Evolutionary conservation across 2,113 vertebrate genomes (phyloP), one percentile per base, ranked within the genome.

Genomic region (Nematolebias whitei): DNA sequence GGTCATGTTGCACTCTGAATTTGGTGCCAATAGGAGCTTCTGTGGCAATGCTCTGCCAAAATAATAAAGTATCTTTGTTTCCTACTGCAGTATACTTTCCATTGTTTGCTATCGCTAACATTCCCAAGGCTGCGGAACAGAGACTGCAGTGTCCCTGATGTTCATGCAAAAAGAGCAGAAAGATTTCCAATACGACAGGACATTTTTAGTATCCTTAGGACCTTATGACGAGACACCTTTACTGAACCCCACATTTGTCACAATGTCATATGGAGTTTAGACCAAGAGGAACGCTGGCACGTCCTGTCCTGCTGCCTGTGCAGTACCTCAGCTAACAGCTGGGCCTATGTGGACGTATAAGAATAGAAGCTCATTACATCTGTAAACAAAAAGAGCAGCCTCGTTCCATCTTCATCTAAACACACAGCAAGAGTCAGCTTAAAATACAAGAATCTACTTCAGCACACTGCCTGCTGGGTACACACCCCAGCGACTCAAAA

Each of bases 331-430:
- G 29, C 29, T 48, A 48, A 14, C 24, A 70, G 68, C 78, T 64
- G 47, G 43, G 71, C 35, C 41, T 20, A 45, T 76, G 72, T 23
- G 26, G 60, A 52, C 56, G 39, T 60, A 83, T 79, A 84, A 77
- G 74, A 90, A 87, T 80, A 89, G 80, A 89, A 86, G 56, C 63
- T 66, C 74, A 83, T 87, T 86, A 86, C 13, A 20, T 51, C 57
- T 84, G 78, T 83, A 86, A 91, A 84, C 76, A 83, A 76, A 74
- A 57, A 75, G 63, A 88, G 80, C 80, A 81, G 76, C 68, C 56
- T 73, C 79, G 24, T 78, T 91, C 79, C 73, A 87, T 90, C 89
- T 88, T 90, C 85, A 90, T 89, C 80, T 83, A 70, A 39, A 52
- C 64, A 63, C 80, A 73, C 67, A 22, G 75, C 54, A 55, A 54